These are phyloP conservation scores for Acyrthosiphon pisum DNA, from an alignment of 1,140 invertebrate genomes.

Conservation along the genomic window DNA sequence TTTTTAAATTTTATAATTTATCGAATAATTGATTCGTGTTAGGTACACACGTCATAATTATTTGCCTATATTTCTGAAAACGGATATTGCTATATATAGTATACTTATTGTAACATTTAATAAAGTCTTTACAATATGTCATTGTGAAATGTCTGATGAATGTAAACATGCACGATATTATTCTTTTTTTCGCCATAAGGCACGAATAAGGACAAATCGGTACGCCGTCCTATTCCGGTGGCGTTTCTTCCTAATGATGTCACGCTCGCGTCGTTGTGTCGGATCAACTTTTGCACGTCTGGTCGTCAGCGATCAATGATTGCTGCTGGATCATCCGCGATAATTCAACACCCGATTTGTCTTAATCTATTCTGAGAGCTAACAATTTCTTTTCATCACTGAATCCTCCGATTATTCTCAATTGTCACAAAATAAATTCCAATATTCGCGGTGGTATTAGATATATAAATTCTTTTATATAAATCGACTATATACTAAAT, in stretches of 20 bases:
- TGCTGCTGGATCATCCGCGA: background rate
- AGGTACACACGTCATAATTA: background rate
- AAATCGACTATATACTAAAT: no score
- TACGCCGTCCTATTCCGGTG: background rate
- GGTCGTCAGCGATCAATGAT: slow-evolving; percentile 25
- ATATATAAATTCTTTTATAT: background rate
- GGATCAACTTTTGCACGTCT: slow-evolving; percentile 23
- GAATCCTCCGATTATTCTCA: background rate
- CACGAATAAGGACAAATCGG: background rate
- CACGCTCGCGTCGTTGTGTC: slow-evolving; percentile 21
- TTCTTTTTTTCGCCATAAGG: background rate
- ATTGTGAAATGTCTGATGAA: background rate
- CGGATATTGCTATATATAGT: background rate
- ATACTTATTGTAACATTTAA: background rate
- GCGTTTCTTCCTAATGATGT: slow-evolving; percentile 28
- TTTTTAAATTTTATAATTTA: no score
- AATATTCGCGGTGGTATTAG: background rate
- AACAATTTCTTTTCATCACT: background rate
- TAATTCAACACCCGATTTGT: slow-evolving; percentile 1
- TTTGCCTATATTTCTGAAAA: background rate
- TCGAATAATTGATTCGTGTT: background rate
- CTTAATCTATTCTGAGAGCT: background rate
- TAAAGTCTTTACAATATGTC: background rate
- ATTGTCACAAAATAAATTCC: background rate
- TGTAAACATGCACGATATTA: background rate